Evolutionary conservation across 2,797 vertebrate genomes (phyloP).

Genomic region (Micrastur ruficollis): DNA sequence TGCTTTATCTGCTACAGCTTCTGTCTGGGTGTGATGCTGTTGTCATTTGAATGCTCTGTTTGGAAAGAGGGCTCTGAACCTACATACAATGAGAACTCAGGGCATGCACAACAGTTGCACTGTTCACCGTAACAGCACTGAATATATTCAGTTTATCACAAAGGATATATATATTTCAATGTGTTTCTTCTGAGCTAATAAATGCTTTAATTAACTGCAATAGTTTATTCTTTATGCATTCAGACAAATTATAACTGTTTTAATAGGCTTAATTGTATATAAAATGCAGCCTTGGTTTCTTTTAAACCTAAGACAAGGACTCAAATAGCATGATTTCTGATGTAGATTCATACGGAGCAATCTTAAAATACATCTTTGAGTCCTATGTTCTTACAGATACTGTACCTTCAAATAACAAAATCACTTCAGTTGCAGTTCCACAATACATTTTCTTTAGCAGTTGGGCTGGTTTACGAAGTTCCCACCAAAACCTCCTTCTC

Average conservation of each 20-base stretch:
- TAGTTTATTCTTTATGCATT: neutral
- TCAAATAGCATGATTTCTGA: neutral
- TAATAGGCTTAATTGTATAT: neutral
- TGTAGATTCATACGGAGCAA: neutral
- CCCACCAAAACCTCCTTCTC: neutral
- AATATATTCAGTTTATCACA: neutral
- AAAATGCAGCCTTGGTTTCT: neutral
- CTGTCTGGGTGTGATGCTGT: neutral
- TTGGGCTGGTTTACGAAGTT: neutral
- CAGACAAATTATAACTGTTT: neutral
- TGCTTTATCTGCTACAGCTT: neutral
- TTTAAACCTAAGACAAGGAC: neutral
- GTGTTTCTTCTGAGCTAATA: neutral
- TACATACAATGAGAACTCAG: accelerated
- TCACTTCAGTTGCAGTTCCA: neutral
- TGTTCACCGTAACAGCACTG: neutral
- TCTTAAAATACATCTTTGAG: neutral
- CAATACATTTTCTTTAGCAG: neutral
- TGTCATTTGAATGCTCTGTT: neutral
- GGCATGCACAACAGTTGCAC: neutral
- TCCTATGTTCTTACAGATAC: neutral
- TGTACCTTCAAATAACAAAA: neutral
- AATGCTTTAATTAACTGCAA: neutral
- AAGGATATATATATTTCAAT: neutral
- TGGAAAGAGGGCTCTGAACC: neutral